Evolutionary conservation across 2,888 invertebrate genomes (phyloP).

Genomic region (Apotomis betuletana): DNA sequence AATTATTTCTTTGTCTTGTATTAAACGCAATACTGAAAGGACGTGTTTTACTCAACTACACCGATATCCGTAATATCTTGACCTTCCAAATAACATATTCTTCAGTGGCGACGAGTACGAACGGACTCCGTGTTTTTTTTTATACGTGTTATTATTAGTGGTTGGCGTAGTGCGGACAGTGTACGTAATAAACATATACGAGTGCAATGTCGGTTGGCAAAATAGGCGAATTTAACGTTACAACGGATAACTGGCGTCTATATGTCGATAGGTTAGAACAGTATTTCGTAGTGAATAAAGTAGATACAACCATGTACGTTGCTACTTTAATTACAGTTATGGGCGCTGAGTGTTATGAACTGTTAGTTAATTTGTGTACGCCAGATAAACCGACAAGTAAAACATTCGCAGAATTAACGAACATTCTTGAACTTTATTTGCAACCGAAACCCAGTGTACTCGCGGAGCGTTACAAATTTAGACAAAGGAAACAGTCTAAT

Average conservation of each 20-base stretch:
- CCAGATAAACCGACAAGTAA: constrained; percentile 12
- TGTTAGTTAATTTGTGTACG: constrained; percentile 17
- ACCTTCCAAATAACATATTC: too few species aligned
- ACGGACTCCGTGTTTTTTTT: too few species aligned
- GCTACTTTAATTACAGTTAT: constrained; percentile 13
- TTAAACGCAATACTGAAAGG: too few species aligned
- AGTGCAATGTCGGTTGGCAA: not conserved
- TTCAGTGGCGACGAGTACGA: too few species aligned
- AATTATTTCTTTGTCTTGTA: too few species aligned
- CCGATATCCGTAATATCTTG: too few species aligned
- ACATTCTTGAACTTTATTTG: constrained; percentile 25
- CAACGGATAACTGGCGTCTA: not conserved
- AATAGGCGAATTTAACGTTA: not conserved
- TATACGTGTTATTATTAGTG: too few species aligned
- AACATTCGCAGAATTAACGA: not conserved
- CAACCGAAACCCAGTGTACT: constrained; percentile 36
- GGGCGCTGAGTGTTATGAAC: constrained; percentile 19
- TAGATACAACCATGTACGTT: not conserved
- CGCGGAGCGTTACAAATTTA: constrained; percentile 36
- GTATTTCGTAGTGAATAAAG: constrained; percentile 2
- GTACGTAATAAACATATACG: too few species aligned
- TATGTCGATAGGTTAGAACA: constrained; percentile 13
- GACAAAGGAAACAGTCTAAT: constrained; percentile 25
- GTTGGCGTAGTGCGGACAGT: too few species aligned
- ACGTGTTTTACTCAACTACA: too few species aligned